Conservation (phyloP, 2,113 vertebrate genomes). For the Columbina picui region DNA sequence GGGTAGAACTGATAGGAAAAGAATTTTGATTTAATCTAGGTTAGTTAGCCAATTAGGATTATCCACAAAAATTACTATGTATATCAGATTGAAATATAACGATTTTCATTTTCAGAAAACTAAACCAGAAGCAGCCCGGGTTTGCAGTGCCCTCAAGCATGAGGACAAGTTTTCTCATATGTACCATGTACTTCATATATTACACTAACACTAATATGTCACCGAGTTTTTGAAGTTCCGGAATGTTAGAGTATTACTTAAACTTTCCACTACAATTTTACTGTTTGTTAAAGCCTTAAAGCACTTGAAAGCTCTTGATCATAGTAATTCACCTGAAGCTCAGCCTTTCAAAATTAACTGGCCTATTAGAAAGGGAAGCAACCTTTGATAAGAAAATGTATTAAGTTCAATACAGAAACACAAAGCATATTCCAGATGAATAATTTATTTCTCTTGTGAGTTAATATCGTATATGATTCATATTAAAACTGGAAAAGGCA, state of each 20-base stretch:
- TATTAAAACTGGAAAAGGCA: neutral
- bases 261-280: neutral
- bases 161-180: neutral
- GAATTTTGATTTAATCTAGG: neutral
- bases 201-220: neutral
- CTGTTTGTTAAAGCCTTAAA: neutral
- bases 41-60: neutral
- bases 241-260: neutral
- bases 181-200: neutral
- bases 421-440: neutral
- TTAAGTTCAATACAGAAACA: neutral
- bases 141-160: rapidly evolving
- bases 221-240: neutral
- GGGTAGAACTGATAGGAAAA: neutral
- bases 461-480: neutral
- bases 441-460: neutral
- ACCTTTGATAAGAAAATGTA: neutral
- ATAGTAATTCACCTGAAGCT: neutral
- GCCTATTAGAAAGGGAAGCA: neutral
- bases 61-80: neutral
- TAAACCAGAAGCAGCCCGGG: neutral
- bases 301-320: neutral
- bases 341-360: neutral
- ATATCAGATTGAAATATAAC: neutral
- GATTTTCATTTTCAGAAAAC: neutral